Evolutionary conservation across 1,140 invertebrate genomes (phyloP).

Genomic region (Dendrolimus punctatus): DNA sequence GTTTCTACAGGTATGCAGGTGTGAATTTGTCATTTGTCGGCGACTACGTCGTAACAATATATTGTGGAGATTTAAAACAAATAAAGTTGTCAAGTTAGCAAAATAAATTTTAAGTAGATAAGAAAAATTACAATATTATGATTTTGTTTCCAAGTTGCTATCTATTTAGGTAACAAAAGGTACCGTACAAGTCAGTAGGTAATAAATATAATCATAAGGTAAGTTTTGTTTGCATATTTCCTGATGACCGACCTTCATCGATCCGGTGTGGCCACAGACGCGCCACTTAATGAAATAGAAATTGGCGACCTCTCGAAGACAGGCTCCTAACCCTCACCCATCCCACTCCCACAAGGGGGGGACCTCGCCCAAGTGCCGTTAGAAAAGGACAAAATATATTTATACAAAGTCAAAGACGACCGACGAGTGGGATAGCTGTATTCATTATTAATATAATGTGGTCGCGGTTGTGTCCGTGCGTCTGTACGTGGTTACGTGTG

Average conservation of each 20-base stretch:
- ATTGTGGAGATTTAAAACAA: too few relatives aligned
- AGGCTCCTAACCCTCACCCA: conserved; percentile 53
- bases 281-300: conserved; percentile 70
- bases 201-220: too few relatives aligned
- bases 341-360: conserved; percentile 43
- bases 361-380: conserved; percentile 41
- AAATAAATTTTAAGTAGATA: too few relatives aligned
- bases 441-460: conserved; percentile 71
- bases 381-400: conserved; percentile 66
- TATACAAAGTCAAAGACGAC: conserved; percentile 70
- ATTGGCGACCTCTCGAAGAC: conserved; percentile 68
- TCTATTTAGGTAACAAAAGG: too few relatives aligned
- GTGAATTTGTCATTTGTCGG: too few relatives aligned
- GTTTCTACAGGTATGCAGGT: too few relatives aligned
- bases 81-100: too few relatives aligned
- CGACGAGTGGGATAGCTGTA: conserved; percentile 67
- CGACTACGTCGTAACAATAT: too few relatives aligned
- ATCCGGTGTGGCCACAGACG: conserved; percentile 58
- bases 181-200: too few relatives aligned
- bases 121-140: too few relatives aligned
- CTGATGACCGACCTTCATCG: conserved; percentile 48
- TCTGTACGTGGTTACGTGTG: conserved; percentile 27
- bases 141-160: too few relatives aligned
- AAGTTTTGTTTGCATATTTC: conserved; percentile 26
- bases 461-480: conserved; percentile 61